phyloP scores from a whole-genome alignment of 1,140 invertebrate genomes.

The Polypedilum pembai region DNA sequence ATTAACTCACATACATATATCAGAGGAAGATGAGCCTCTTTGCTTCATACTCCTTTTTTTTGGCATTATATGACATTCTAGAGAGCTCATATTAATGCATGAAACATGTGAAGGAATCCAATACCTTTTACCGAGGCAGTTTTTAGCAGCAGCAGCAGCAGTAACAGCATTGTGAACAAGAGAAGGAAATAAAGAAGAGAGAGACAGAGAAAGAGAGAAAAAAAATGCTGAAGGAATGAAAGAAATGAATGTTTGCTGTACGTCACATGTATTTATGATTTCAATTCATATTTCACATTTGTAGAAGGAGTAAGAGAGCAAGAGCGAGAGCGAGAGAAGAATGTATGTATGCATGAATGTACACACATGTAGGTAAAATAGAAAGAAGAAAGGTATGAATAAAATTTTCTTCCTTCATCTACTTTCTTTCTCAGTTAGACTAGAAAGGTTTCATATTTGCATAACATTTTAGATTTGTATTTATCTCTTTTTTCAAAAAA shows the following conservation, averaged over 20 bases:
- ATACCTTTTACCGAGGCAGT: no score
- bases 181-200: not conserved
- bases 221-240: constrained; percentile 6
- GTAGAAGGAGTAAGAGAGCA: not conserved
- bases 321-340: not conserved
- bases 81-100: no score
- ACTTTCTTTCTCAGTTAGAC: not conserved
- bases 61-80: no score
- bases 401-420: constrained; percentile 5
- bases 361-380: constrained; percentile 12
- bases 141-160: no score
- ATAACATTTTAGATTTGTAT: constrained; percentile 26
- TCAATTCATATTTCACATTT: constrained; percentile 14
- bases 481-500: not conserved
- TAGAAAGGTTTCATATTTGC: not conserved
- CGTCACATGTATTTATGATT: constrained; percentile 26
- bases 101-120: no score
- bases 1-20: no score
- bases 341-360: not conserved
- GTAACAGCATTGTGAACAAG: no score
- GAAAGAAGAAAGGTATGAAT: not conserved
- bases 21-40: no score
- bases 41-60: no score
- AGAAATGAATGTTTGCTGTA: not conserved
- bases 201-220: no score